Evolutionary conservation across 2,797 vertebrate genomes (phyloP).

Genomic region (Diglossa cyanea): DNA sequence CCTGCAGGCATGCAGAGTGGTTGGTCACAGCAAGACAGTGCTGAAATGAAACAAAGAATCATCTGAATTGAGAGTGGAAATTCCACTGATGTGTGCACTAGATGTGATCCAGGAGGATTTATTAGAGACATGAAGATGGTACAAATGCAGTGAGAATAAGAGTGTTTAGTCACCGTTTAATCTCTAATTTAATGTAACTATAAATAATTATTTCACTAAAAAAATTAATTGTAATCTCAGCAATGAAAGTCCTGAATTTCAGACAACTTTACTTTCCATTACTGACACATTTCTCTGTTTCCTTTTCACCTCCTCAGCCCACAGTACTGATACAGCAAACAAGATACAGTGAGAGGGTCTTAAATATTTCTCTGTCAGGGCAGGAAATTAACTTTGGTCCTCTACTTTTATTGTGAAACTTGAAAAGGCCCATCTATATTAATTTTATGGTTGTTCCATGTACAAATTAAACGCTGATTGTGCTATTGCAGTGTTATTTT

Average conservation of each 20-base stretch:
- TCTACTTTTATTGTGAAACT: background rate
- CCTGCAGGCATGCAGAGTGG: fast-evolving
- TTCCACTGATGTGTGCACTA: background rate
- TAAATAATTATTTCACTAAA: background rate
- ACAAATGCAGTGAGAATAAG: background rate
- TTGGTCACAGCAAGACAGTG: background rate
- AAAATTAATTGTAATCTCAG: background rate
- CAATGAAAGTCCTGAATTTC: background rate
- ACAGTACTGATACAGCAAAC: background rate
- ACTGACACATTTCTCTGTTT: background rate
- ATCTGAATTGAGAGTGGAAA: background rate
- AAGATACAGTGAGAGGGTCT: background rate
- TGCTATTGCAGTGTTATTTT: slow-evolving; percentile 31
- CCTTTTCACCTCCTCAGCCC: background rate
- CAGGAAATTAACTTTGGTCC: background rate
- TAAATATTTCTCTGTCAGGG: background rate
- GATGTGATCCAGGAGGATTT: background rate
- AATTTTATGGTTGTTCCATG: background rate
- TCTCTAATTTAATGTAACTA: background rate
- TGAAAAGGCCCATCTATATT: background rate
- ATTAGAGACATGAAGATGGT: background rate
- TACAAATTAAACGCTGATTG: slow-evolving; percentile 12
- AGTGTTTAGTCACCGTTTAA: background rate
- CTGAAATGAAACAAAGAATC: background rate
- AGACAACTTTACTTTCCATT: background rate